Conservation (phyloP, 2,113 vertebrate species). For the Rhinoderma darwinii region DNA sequence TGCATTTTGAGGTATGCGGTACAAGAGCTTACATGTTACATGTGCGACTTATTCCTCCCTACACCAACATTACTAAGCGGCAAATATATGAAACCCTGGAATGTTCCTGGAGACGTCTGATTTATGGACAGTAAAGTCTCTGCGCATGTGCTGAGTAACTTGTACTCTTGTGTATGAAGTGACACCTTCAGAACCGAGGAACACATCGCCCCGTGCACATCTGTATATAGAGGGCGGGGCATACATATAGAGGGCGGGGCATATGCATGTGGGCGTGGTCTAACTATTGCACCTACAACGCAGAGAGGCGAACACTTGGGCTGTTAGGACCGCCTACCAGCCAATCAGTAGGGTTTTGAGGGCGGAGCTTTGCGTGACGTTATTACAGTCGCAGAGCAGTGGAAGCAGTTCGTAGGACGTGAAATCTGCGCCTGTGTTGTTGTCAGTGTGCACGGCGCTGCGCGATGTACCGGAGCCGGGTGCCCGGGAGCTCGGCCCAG, state of each 20-base stretch:
- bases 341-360: background rate
- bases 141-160: too few species aligned
- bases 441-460: conserved; percentile 41
- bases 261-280: background rate
- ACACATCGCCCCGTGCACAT: too few species aligned
- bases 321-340: background rate
- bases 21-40: too few species aligned
- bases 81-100: too few species aligned
- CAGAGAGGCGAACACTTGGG: background rate
- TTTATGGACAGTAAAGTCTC: too few species aligned
- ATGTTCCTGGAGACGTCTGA: too few species aligned
- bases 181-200: too few species aligned
- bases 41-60: too few species aligned
- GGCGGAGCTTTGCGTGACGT: conserved; percentile 3
- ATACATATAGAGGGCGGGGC: background rate
- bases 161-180: too few species aligned
- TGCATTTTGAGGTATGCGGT: too few species aligned
- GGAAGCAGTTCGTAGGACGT: background rate
- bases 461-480: conserved; percentile 41
- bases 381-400: background rate
- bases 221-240: background rate
- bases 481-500: background rate
- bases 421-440: background rate
- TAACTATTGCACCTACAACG: background rate
- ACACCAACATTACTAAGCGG: too few species aligned